These are phyloP conservation scores for Diadema setosum DNA, from an alignment of 35 echinoderm and acorn worm species.

Conservation along the genomic window DNA sequence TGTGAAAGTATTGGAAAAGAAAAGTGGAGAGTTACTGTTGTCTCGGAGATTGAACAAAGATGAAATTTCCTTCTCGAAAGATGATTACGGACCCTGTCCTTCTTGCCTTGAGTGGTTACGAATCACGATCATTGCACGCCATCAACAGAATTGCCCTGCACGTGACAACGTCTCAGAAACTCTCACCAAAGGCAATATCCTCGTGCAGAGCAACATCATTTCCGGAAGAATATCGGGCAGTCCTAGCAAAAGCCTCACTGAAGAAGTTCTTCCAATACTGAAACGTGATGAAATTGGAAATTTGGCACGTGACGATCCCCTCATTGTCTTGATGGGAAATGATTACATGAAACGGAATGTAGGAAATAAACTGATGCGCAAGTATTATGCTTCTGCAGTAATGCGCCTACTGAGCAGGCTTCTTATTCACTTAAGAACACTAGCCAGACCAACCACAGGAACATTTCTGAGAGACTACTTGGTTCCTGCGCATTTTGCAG, in stretches of 20 bases:
- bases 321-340: constrained; percentile 27
- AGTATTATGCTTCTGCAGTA: constrained; percentile 31
- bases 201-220: not conserved
- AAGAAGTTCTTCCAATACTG: constrained; percentile 47
- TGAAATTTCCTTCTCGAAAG: not conserved
- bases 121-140: not conserved
- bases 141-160: not conserved
- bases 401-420: constrained; percentile 30
- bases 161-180: not conserved
- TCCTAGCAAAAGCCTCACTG: not conserved
- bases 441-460: not conserved
- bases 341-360: not conserved
- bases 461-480: constrained; percentile 21
- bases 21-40: constrained; percentile 13
- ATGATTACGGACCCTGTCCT: constrained; percentile 16
- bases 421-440: not conserved
- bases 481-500: not conserved
- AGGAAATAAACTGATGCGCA: constrained; percentile 34
- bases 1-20: constrained; percentile 3
- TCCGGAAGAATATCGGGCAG: not conserved
- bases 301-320: not conserved
- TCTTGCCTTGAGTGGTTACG: constrained; percentile 21
- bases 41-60: not conserved
- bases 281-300: constrained; percentile 10
- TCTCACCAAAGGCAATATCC: not conserved